Base-by-base conservation (phyloP, 2,888 invertebrate species). In the Alloscopus bannaensis region DNA sequence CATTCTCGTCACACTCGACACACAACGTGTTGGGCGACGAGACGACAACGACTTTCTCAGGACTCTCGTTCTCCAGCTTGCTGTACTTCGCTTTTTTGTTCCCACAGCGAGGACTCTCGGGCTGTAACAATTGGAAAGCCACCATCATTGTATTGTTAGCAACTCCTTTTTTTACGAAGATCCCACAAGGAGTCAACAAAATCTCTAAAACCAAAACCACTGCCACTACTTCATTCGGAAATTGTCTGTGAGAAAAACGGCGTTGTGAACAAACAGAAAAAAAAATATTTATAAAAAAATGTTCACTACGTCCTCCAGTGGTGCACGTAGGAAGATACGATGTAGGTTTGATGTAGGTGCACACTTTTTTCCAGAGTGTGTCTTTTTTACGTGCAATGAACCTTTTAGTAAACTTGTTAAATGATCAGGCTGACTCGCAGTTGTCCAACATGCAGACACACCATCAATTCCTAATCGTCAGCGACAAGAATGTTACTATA, bases 61-160 rank as follows among this genome's bases (percentile, higher is more conserved):
- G 86, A 73, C 86, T 86, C 86, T 96, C 94, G 89, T 94, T 96
- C 87, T 97, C 95, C 86, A 97, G 89, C 88, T 97, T 94, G 31
- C 94, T 95, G 88, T 96, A 96, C 88, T 94, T 94, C 86, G 95
- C 82, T 65, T 86, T 86, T 82, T 84, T 86, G 81, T 84, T 85
- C 81, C 84, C 86, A 78, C 84, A 81, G 70, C 83, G 83, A 79
- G 86, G 86, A 72, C 84, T 85, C 75, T 86, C 86, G 65, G 85
- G 86, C 86, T 86, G 83, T n/a, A 80, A 62, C 40, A 83, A 69
- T 78, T 78, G 73, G 64, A 79, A 79, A 11, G 65, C 68, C 66
- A 82, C 81, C 83, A 81, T 81, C 20, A 22, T 47, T 52, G 11
- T 52, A 24, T 47, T 3, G 47, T n/a, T 6, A 36, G 13, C 36